Evolutionary conservation across 2,888 invertebrate genomes (phyloP), one percentile per base, ranked within the genome.

Genomic region (Gryllus longicercus): DNA sequence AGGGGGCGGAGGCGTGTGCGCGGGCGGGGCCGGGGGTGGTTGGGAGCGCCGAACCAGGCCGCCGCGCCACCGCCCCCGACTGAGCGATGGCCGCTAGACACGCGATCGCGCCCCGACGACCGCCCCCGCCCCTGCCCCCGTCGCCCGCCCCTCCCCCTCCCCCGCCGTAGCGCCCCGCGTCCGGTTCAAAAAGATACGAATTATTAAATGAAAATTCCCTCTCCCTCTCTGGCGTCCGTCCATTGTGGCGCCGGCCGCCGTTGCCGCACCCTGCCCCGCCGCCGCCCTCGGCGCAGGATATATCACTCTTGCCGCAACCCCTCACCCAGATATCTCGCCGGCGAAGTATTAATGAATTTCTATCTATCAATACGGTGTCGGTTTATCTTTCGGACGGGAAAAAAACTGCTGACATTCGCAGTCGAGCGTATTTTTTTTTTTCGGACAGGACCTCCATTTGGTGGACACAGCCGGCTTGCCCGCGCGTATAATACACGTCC

Each of bases 31-130:
- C 14, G 63, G 63, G 63, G n/a, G 63, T n/a, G 63, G 63, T 63
- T 63, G 63, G 63, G 63, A 63, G 63, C 63, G 63, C 63, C 63
- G 63, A 63, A 63, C 63, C 63, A 63, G 63, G 63, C 63, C 63
- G 63, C 14, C 63, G 63, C 63, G 38, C 38, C 38, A n/a, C 63
- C 63, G 16, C 63, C 63, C 16, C 16, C n/a, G 63, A n/a, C 16
- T 63, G 63, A 63, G 63, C 63, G 63, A 63, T 63, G 63, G 63
- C 63, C n/a, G 63, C n/a, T 18, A 63, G n/a, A n/a, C 63, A 63
- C 63, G 63, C 63, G 63, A 63, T 63, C 63, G 14, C 63, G 63
- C 63, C 16, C n/a, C 63, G 63, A 2, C 51, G 51, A 25, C 51
- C 51, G 51, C 63, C 63, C 16, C 51, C 51, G 16, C 51, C 51